Evolutionary conservation across 2,797 vertebrate species (phyloP), one percentile per base, ranked within the genome.

Genomic region (Mycteria americana): DNA sequence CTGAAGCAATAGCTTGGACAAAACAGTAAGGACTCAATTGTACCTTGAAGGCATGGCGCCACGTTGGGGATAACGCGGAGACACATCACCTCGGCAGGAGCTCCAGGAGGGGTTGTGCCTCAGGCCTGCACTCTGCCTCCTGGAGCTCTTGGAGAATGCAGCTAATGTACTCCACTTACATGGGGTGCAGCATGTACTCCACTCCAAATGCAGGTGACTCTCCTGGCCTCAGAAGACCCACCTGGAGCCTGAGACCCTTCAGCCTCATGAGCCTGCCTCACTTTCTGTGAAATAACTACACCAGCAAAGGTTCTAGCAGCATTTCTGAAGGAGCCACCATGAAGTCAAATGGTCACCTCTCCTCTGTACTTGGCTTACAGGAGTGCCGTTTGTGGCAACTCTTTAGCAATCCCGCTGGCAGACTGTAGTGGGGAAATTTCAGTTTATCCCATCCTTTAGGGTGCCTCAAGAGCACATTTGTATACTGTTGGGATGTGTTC

Each of bases 1-100:
- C 76, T 69, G 80, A 96, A 94, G 93, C 97, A 96, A 90, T 95
- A 96, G 89, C 94, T 95, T 94, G 84, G 95, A 84, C 94, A 94
- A 95, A 97, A 96, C 91, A 93, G 65, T 76, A 37, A 95, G 92
- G 81, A 82, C 83, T 96, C 76, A 95, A 50, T 63, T 78, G 93
- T 96, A 89, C 92, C 92, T 97, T 81, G 92, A 81, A 96, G 93
- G 91, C 93, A 94, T 0, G 2, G 72, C 2, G n/a, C 62, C 65
- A 65, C 33, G 6, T 0, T 33, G 53, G 92, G 75, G 72, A 67
- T 87, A 79, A 87, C 14, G 78, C 18, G 13, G 78, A 84, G 31
- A 41, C 62, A 46, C 62, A 7, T 69, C 85, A 46, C 82, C 75
- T 78, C 1, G 0, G 41, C 62, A 69, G 73, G 31, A 91, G n/a